A percentile compares a stretch with the other conserved stretches of the same genome.
Evolutionary conservation across 2,888 invertebrate genomes (phyloP).

Genomic region (Ormyrus labotus): DNA sequence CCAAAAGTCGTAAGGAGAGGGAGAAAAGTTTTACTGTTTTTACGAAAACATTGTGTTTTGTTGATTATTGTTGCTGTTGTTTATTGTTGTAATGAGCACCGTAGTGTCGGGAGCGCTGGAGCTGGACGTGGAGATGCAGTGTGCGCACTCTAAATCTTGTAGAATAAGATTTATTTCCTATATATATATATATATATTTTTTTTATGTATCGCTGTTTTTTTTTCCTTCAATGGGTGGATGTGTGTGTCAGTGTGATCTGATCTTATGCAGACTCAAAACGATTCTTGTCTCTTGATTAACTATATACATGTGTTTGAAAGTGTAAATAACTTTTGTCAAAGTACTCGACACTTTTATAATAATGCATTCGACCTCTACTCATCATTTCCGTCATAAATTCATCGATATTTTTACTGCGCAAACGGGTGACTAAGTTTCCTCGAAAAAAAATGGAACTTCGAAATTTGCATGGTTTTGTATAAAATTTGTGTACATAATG

Average conservation of each 20-base stretch:
- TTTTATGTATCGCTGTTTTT: constrained; percentile 34
- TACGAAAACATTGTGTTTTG: no score
- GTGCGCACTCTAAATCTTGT: constrained; percentile 61
- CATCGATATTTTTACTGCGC: no score
- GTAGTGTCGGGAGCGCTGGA: constrained; percentile 74
- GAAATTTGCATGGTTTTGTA: constrained; percentile 34
- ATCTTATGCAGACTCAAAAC: constrained; percentile 37
- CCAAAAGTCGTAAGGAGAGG: constrained; percentile 44
- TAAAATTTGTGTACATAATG: neutral
- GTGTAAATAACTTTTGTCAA: constrained; percentile 42
- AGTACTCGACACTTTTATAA: no score
- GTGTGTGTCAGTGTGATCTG: constrained; percentile 21
- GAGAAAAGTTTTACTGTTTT: constrained; percentile 25
- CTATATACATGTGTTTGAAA: constrained; percentile 24
- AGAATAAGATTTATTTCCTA: constrained; percentile 5
- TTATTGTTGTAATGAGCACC: constrained; percentile 63
- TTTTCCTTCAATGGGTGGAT: constrained; percentile 24
- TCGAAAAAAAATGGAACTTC: neutral
- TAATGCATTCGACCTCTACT: no score
- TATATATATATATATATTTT: constrained; percentile 30
- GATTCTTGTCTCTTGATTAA: constrained; percentile 30
- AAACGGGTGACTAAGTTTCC: neutral
- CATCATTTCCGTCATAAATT: no score
- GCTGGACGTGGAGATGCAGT: constrained; percentile 74
- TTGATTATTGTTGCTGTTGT: neutral